Conservation (phyloP, 2,113 vertebrate species). For the Melierax canorus region DNA sequence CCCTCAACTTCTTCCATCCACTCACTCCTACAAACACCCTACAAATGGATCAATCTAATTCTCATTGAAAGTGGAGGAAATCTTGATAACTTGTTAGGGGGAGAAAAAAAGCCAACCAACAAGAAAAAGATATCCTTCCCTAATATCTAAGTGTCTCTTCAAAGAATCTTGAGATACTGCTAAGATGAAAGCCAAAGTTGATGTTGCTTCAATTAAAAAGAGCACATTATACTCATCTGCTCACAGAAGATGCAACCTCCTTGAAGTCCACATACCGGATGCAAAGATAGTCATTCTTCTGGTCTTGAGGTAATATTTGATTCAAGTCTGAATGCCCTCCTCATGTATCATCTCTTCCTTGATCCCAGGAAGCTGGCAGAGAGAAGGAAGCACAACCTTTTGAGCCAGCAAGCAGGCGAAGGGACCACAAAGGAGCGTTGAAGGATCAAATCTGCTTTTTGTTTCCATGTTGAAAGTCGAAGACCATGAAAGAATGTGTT, state of each 20-base stretch:
- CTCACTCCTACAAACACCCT: background rate
- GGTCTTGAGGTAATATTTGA: conserved; percentile 49
- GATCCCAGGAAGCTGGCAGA: conserved; percentile 63
- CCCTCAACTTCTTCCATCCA: background rate
- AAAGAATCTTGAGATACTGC: background rate
- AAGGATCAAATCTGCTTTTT: conserved; percentile 1
- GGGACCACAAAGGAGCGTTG: conserved; percentile 44
- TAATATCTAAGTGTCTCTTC: background rate
- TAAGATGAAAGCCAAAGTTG: background rate
- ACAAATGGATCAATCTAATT: background rate
- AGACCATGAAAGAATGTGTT: conserved; percentile 10
- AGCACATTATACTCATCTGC: conserved; percentile 64
- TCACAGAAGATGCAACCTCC: conserved; percentile 53
- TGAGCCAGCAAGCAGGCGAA: conserved; percentile 46
- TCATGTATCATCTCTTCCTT: conserved; percentile 48
- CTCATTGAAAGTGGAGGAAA: background rate
- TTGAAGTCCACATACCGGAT: conserved; percentile 55
- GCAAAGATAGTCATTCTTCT: conserved; percentile 47
- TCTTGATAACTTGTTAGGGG: background rate
- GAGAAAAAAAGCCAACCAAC: too few species aligned
- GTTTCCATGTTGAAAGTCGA: conserved; percentile 14
- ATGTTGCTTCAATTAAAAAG: conserved; percentile 51
- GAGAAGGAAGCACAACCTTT: conserved; percentile 64
- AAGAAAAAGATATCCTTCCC: background rate
- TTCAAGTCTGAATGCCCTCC: conserved; percentile 56